Conservation (phyloP, 1,140 invertebrate species). For the Melitaea cinxia region DNA sequence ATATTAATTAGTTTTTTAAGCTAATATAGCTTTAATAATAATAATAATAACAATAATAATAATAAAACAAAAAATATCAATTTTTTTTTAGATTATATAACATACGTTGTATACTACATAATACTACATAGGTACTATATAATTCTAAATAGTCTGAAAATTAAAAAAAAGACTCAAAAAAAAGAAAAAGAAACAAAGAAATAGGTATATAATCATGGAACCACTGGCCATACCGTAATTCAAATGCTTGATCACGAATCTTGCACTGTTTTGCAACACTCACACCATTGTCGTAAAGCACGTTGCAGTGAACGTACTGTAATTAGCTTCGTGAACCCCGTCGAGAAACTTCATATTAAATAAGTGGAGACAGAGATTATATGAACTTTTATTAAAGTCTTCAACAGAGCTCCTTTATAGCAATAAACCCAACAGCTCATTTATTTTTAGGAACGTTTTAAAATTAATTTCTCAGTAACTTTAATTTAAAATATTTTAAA, state of each 20-base stretch:
- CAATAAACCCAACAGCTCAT: conserved; percentile 5
- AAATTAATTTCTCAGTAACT: background rate
- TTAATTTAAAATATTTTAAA: background rate
- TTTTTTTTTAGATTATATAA: no score
- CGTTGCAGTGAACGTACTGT: conserved; percentile 44
- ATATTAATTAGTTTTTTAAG: no score
- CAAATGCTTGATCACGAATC: conserved; percentile 48
- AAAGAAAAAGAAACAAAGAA: no score
- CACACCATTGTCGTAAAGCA: conserved; percentile 52
- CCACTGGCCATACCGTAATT: conserved; percentile 24
- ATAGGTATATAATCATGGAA: background rate
- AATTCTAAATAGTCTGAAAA: background rate
- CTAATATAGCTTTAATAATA: no score
- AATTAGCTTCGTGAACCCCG: conserved; percentile 42
- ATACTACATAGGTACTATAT: no score
- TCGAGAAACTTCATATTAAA: conserved; percentile 30
- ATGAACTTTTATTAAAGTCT: conserved; percentile 25
- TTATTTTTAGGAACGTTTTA: background rate
- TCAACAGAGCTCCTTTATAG: conserved; percentile 3
- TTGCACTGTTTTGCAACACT: conserved; percentile 51
- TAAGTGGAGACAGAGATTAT: conserved; percentile 18
- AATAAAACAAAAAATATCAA: no score
- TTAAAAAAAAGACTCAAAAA: no score
- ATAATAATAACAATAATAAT: no score
- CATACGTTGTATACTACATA: no score